Base-by-base conservation (phyloP, 2,113 vertebrate species). In the Ctenomys sociabilis region DNA sequence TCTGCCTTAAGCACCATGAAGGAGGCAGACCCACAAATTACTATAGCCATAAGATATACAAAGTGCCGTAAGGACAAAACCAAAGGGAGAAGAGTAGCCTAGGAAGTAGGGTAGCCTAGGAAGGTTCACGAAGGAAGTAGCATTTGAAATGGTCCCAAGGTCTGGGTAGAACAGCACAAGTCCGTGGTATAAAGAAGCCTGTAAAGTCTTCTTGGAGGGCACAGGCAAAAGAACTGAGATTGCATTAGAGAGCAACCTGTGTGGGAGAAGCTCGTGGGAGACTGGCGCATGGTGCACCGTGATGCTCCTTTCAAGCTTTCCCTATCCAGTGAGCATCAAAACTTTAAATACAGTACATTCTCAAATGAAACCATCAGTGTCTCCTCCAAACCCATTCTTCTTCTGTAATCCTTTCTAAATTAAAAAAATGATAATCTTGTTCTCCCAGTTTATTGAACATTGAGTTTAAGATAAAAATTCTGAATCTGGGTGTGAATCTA, bases 401-500 rank as follows among this genome's bases (percentile, higher is more conserved):
- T 63, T 43, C 88, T 66, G n/a, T 13, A 9, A 75, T 19, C 21
- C 35, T 61, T 88, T 52, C 7, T 37, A 63, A 43, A 72, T 68
- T 57, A 26, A 66, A 14, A 32, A 26, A 12, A 43, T 13, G 14
- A 66, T 32, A 37, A 30, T 14, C 5, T 26, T 80, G 2, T 43
- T 35, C 45, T 91, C 57, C 80, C 22, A 59, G 35, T 22, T 87
- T 26, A 77, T 3, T 43, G n/a, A 90, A 80, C 32, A 45, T 40
- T 90, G 63, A 90, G 84, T 88, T 94, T 88, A 91, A 49, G 68
- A 80, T 84, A 32, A 52, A 92, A 90, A 93, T 14, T 85, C 81
- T 92, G 28, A 73, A 49, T 84, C 17, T 66, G 49, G 54, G 49
- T 80, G 28, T 80, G 66, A 85, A 82, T 84, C 77, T 73, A n/a